A percentile compares a stretch with the other conserved stretches of the same genome.
Evolutionary conservation across 2,797 vertebrate species (phyloP).

Genomic region (Sebastes oblongus): DNA sequence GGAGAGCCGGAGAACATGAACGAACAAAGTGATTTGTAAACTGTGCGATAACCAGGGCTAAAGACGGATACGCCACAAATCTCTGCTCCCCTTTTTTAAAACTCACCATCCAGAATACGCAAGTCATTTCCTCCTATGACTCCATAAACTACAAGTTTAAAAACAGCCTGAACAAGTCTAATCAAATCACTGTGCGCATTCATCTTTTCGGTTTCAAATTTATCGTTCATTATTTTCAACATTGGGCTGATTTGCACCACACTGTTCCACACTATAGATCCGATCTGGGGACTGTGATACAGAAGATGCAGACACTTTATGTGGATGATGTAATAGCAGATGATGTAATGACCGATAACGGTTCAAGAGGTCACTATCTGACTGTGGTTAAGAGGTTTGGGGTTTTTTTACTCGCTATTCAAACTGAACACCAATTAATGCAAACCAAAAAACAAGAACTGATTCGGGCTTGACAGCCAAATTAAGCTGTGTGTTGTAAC

Average conservation of each 20-base stretch:
- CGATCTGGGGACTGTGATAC: background rate
- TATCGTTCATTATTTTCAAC: background rate
- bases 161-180: background rate
- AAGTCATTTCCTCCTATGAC: background rate
- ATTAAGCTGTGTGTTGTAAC: background rate
- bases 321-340: background rate
- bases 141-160: background rate
- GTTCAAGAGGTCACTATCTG: background rate
- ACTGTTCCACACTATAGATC: background rate
- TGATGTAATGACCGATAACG: background rate
- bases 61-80: too few relatives aligned
- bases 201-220: background rate
- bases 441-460: background rate
- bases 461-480: background rate
- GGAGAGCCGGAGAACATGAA: too few relatives aligned
- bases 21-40: too few relatives aligned
- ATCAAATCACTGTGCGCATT: background rate
- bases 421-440: background rate
- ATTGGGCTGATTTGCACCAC: background rate
- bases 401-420: background rate
- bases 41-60: too few relatives aligned
- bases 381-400: background rate
- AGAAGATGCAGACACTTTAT: background rate
- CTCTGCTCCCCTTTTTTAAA: too few relatives aligned
- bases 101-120: too few relatives aligned